phyloP scores from a whole-genome alignment of 2,113 vertebrate genomes.

The Chlorodrepanis virens region DNA sequence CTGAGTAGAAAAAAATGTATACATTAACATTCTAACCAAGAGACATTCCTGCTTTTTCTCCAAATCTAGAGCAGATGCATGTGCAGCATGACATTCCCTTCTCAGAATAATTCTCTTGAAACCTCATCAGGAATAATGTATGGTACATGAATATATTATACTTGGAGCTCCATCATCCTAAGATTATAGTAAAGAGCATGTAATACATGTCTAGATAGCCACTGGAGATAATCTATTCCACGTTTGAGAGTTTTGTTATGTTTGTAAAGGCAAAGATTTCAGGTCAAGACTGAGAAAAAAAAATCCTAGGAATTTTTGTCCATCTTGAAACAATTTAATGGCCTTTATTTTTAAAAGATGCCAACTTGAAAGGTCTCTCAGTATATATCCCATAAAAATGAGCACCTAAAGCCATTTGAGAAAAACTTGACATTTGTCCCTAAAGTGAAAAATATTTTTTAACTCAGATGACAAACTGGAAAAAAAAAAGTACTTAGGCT shows the following conservation, averaged over 20 bases:
- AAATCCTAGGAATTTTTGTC: not conserved
- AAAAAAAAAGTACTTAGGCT: not conserved
- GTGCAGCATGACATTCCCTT: not conserved
- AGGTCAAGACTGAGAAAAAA: not conserved
- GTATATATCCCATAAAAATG: not conserved
- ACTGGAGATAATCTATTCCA: constrained; percentile 7
- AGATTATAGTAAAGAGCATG: not conserved
- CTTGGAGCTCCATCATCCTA: not conserved
- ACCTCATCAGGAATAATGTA: not conserved
- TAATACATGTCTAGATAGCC: not conserved
- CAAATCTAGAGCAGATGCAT: not conserved
- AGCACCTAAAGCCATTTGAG: not conserved
- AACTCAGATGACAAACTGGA: not conserved
- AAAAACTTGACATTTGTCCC: not conserved
- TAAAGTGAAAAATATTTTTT: not conserved
- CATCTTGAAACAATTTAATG: not conserved
- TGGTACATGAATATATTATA: not conserved
- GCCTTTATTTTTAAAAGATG: not conserved
- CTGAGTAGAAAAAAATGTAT: not conserved
- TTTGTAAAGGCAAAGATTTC: constrained; percentile 4
- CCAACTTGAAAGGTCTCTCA: not conserved
- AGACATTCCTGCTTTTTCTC: not conserved
- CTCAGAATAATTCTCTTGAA: not conserved
- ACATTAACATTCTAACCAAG: not conserved
- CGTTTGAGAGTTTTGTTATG: not conserved